Evolutionary conservation across 2,888 invertebrate genomes (phyloP).

Genomic region (Timema podura): DNA sequence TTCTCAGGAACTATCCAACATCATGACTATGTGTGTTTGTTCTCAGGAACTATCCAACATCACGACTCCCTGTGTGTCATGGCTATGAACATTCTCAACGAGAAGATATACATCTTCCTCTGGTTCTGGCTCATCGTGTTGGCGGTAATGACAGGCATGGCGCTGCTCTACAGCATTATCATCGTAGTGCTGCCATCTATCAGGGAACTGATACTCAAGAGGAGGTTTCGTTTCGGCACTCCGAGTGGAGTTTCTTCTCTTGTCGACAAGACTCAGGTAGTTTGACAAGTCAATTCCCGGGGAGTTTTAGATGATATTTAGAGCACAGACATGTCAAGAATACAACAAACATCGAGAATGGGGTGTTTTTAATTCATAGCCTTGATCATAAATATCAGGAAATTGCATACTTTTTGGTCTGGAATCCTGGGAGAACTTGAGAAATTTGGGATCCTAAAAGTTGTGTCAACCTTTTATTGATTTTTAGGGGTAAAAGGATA

Average conservation of each 20-base stretch:
- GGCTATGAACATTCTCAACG: conserved; percentile 85
- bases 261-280: conserved; percentile 76
- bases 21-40: not conserved
- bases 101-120: conserved; percentile 88
- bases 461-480: too few species aligned
- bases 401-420: too few species aligned
- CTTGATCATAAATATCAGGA: too few species aligned
- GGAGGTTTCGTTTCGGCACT: conserved; percentile 73
- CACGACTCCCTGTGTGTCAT: conserved; percentile 85
- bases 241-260: conserved; percentile 69
- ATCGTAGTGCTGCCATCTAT: conserved; percentile 75
- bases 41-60: conserved; percentile 69
- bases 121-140: conserved; percentile 90
- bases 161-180: conserved; percentile 76
- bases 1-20: too few species aligned
- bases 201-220: conserved; percentile 74
- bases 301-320: too few species aligned
- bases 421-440: too few species aligned
- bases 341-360: too few species aligned
- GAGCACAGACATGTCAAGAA: too few species aligned
- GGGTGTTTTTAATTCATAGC: too few species aligned
- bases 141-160: conserved; percentile 68
- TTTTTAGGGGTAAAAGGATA: too few species aligned
- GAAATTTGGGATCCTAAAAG: too few species aligned
- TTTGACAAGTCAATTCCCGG: conserved; percentile 16